A percentile compares a stretch with the other conserved stretches of the same genome.
Evolutionary conservation across 2,888 invertebrate species (phyloP).

Genomic region (Byasa hedistus): DNA sequence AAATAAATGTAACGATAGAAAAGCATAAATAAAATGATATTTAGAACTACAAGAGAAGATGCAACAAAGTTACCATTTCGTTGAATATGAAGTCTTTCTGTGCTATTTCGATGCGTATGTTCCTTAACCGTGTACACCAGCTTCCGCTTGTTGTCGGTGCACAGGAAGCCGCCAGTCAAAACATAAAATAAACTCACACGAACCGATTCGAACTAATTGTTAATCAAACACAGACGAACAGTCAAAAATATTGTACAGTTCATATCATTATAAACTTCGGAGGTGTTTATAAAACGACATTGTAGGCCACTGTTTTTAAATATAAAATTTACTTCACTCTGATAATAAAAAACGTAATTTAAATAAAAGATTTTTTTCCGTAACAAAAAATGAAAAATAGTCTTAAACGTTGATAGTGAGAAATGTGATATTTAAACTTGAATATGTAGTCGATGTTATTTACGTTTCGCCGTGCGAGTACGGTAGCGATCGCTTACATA

Average conservation of each 20-base stretch:
- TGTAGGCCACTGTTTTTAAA: neutral
- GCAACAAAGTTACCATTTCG: constrained; percentile 54
- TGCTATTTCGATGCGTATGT: constrained; percentile 61
- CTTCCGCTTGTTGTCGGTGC: constrained; percentile 52
- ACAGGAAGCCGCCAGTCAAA: constrained; percentile 64
- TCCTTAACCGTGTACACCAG: constrained; percentile 48
- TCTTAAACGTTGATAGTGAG: constrained; percentile 6
- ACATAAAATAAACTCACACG: constrained; percentile 43
- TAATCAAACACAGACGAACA: constrained; percentile 14
- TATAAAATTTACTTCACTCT: too few species aligned
- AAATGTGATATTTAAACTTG: constrained; percentile 32
- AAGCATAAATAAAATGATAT: neutral
- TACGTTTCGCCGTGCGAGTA: constrained; percentile 51
- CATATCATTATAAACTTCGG: neutral
- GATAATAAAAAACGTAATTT: too few species aligned
- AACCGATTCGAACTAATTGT: constrained; percentile 29
- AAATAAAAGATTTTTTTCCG: neutral
- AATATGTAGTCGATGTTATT: constrained; percentile 62
- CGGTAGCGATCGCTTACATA: constrained; percentile 30
- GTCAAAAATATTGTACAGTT: constrained; percentile 1
- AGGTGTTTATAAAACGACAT: neutral
- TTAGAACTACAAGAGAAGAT: constrained; percentile 13
- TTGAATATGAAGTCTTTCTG: constrained; percentile 37
- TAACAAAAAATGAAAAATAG: neutral
- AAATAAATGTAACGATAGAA: too few species aligned